Base-by-base conservation (phyloP, 2,797 vertebrate genomes). In the Labroides dimidiatus region DNA sequence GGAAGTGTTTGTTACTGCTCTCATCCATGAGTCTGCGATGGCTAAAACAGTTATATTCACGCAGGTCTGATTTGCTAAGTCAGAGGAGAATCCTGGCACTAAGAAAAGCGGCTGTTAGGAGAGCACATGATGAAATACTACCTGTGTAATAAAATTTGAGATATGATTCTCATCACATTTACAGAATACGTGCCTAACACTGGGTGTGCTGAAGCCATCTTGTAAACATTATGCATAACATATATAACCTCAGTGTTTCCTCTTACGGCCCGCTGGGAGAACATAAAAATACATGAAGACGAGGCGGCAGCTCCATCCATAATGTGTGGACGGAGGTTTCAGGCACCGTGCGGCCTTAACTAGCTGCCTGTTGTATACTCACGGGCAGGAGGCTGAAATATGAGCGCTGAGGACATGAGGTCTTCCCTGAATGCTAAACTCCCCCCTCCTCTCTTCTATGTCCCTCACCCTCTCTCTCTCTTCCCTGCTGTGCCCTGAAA, bases 371-470 rank as follows among this genome's bases (percentile, higher is more conserved):
- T 75, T 88, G 88, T 89, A 85, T 83, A 88, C 87, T 86, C 86
- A 72, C 64, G 86, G 85, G 84, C 86, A 84, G 87, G 77, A 71
- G 88, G 80, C 75, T 92, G 90, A 93, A 89, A 88, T 90, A 93
- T 91, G 89, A 92, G 84, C 64, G 77, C 81, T 71, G 78, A 69
- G 79, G 84, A 90, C 82, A 80, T 6, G 66, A 84, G 84, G 82
- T 87, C 85, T 86, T 87, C 85, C 78, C 80, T 75, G 90, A 91
- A 92, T 93, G 87, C 88, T 90, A 91, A 92, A 89, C 69, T 84
- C 84, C 24, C 14, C 37, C 37, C 11, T 21, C 47, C 43, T 12
- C 62, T 24, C 54, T 24, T 42, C 59, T 42, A 57, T 56, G 37
- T 80, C 66, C 65, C 80, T 61, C 68, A 23, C 65, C 33, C 51